Percentiles rank a stretch among this genome's conserved stretches.
Evolutionary conservation across 2,113 vertebrate genomes (phyloP).

Genomic region (Rhinopomastus cyanomelas): DNA sequence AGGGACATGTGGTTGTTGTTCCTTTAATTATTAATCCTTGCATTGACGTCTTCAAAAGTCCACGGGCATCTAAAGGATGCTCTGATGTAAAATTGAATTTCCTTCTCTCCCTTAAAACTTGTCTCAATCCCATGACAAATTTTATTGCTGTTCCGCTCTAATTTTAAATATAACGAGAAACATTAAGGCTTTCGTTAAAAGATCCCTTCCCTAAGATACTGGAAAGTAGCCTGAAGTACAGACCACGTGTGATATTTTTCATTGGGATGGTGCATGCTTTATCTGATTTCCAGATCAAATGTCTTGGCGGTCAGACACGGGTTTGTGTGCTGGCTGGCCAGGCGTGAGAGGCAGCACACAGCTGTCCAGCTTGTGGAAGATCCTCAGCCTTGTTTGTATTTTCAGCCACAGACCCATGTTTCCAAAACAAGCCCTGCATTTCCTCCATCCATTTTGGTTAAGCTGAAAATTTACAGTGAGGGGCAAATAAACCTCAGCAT

Average conservation of each 20-base stretch:
- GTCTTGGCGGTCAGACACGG: neutral
- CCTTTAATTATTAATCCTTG: constrained; percentile 60
- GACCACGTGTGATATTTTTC: constrained; percentile 1
- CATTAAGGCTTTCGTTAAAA: constrained; percentile 61
- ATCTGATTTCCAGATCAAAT: constrained; percentile 19
- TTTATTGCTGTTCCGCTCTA: constrained; percentile 50
- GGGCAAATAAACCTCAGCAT: neutral
- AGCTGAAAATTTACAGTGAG: neutral
- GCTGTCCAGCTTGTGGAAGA: neutral
- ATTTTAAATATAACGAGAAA: constrained; percentile 54
- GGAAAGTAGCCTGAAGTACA: constrained; percentile 36
- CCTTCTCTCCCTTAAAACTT: constrained; percentile 27
- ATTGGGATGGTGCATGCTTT: neutral
- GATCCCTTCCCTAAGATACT: constrained; percentile 45
- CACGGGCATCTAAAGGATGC: neutral
- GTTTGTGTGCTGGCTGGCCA: neutral
- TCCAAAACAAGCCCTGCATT: neutral
- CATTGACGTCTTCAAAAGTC: neutral
- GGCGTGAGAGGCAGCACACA: neutral
- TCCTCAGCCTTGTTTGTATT: neutral
- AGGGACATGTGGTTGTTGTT: neutral
- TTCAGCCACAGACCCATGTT: neutral
- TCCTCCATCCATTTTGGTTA: neutral
- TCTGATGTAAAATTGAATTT: neutral
- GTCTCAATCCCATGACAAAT: constrained; percentile 36